Conservation (phyloP, 1,140 invertebrate genomes). For the Leptinotarsa lineolata region DNA sequence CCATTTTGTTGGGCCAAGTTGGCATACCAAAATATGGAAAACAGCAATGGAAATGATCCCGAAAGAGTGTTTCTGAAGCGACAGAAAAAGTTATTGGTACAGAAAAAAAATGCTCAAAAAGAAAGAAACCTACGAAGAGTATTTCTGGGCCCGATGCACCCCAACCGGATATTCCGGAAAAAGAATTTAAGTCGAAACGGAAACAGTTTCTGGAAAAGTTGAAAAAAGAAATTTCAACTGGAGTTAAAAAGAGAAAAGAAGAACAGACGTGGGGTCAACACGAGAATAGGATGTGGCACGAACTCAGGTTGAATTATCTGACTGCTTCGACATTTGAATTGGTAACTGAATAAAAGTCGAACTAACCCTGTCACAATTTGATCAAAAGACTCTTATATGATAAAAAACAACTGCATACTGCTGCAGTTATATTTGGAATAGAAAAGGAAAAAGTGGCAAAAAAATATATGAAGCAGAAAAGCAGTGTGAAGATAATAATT, state of each 20-base stretch:
- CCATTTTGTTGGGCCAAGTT: no score
- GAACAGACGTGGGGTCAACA: no score
- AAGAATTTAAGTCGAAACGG: neutral
- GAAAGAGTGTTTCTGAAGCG: no score
- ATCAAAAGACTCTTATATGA: no score
- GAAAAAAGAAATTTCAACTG: constrained; percentile 1
- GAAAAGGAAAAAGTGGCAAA: constrained; percentile 10
- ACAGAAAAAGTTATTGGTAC: no score
- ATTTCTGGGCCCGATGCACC: neutral
- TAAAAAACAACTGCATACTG: neutral
- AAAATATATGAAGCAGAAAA: constrained; percentile 6
- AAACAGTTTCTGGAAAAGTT: neutral
- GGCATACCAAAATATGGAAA: no score
- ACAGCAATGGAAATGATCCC: no score
- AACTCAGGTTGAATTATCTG: no score
- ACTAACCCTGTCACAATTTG: neutral
- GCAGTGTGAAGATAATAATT: neutral
- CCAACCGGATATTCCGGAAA: neutral
- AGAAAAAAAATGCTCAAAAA: no score
- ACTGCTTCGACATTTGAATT: neutral
- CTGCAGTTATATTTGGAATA: constrained; percentile 9
- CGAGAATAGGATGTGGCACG: no score
- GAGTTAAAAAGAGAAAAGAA: neutral
- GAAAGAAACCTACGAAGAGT: neutral
- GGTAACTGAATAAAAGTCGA: neutral